Evolutionary conservation across 2,888 invertebrate species (phyloP), one percentile per base, ranked within the genome.

Genomic region (Hyalella azteca): DNA sequence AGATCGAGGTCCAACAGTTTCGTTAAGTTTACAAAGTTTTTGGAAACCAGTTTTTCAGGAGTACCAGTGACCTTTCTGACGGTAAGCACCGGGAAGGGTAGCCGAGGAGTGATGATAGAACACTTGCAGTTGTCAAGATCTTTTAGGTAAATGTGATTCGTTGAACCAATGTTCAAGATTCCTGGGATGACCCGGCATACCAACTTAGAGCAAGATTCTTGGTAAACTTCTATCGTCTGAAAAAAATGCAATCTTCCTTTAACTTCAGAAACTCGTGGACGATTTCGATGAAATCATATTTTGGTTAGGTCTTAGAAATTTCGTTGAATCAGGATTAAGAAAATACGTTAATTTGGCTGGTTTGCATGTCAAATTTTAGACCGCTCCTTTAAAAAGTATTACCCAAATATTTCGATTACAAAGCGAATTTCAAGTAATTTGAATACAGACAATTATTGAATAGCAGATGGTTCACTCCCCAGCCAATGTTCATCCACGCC

Each of bases 111-210:
- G n/a, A n/a, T n/a, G n/a, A n/a, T n/a, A n/a, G n/a, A n/a, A n/a
- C 66, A 66, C 11, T 66, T 36, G 39, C 66, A 66, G 36, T 66
- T 66, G 2, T 66, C 66, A n/a, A 66, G 66, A 7, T 66, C 66
- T 36, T 66, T 36, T 5, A 66, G 36, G n/a, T 22, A 19, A 15
- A 66, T 29, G 3, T 36, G 32, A 19, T 36, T 36, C 36, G 19
- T 15, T 7, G 32, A 13, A 5, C 66, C 66, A 2, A 36, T 36
- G 29, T n/a, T 19, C 7, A 1, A 36, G 15, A 15, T 32, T 1
- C 66, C 15, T 7, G 39, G 39, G 36, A 7, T 2, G 3, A 66
- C 32, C n/a, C 19, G 7, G 19, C 66, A 66, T 36, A 66, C 66
- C 13, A 66, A 15, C 29, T 66, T 66, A 36, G 66, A 36, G 66